phyloP scores from a whole-genome alignment of 2,113 vertebrate species.

The Lepus timidus region DNA sequence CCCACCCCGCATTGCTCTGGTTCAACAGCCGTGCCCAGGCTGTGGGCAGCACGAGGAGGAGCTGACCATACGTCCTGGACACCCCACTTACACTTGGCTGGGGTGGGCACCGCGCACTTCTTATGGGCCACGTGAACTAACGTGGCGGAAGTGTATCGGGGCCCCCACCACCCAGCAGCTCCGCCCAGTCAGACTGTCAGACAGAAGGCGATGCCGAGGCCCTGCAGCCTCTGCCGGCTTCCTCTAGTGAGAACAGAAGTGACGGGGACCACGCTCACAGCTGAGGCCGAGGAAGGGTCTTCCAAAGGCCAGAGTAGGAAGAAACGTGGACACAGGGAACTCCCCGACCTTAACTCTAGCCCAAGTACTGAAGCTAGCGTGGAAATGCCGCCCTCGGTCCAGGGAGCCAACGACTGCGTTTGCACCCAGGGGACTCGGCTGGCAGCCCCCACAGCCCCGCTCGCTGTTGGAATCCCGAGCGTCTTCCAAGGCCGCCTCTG shows the following conservation, averaged over 20 bases:
- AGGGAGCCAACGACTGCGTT: background rate
- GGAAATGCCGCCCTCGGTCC: background rate
- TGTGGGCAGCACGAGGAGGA: background rate
- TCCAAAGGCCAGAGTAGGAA: background rate
- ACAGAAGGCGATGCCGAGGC: rapidly evolving
- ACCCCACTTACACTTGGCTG: rapidly evolving
- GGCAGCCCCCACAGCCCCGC: background rate
- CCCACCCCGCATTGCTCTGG: rapidly evolving
- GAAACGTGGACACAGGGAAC: background rate
- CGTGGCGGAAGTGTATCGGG: rapidly evolving
- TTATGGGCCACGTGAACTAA: background rate
- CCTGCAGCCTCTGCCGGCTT: background rate
- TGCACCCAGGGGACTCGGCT: background rate
- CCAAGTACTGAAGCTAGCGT: background rate
- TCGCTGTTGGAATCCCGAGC: background rate
- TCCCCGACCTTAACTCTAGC: background rate
- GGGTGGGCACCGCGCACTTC: rapidly evolving
- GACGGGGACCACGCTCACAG: background rate
- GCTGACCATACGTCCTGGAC: rapidly evolving
- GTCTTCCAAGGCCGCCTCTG: rapidly evolving
- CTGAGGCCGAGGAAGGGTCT: rapidly evolving
- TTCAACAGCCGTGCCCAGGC: rapidly evolving
- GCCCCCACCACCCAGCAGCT: too few species aligned
- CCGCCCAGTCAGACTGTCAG: background rate
- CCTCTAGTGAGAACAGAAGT: background rate